Base-by-base conservation (phyloP, 2,797 vertebrate species). In the Zalophus californianus region DNA sequence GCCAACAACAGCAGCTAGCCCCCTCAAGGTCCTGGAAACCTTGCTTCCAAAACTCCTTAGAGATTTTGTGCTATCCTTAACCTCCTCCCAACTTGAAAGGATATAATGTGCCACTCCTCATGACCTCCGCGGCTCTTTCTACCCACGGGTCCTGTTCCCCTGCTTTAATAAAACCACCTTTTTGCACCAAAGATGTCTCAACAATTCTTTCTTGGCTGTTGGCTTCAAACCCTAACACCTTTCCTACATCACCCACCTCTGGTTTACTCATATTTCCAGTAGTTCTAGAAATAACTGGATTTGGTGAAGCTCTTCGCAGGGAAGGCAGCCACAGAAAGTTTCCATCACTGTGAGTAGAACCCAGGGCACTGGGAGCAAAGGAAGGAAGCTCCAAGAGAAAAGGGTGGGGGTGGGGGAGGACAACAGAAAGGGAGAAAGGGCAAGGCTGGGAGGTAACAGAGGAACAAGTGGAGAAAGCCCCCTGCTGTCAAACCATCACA, bases 251-350 rank as follows among this genome's bases (percentile, higher is more conserved):
- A 68, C 78, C 68, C 41, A 14, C 50, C 38, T 60, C 16, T 54
- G 35, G 6, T 25, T 73, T 66, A 52, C 29, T 64, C 48, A 12
- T 44, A 72, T 70, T 52, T 52, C 84, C 11, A 62, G 38, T 4
- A 41, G 44, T 70, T 77, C 56, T 90, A 90, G 90, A 82, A 96
- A 92, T 32, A 78, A 52, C 5, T 48, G 77, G 50, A 87, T 58
- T 58, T 54, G 32, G 32, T 32, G 52, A 91, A 62, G 73, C 82
- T 54, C 56, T 90, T 72, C 18, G 58, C 8, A 52, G 83, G 35
- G 15, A 75, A 12, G 48, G 16, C 32, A 60, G 27, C 29, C 56
- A 54, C 58, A 60, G 54, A 86, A 52, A 56, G 62, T 88, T 86
- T 9, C 62, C 32, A 25, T n/a, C 10, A 14, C 72, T 11, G 3